Conservation (phyloP, 2,113 vertebrate species). For the Prionailurus bengalensis region DNA sequence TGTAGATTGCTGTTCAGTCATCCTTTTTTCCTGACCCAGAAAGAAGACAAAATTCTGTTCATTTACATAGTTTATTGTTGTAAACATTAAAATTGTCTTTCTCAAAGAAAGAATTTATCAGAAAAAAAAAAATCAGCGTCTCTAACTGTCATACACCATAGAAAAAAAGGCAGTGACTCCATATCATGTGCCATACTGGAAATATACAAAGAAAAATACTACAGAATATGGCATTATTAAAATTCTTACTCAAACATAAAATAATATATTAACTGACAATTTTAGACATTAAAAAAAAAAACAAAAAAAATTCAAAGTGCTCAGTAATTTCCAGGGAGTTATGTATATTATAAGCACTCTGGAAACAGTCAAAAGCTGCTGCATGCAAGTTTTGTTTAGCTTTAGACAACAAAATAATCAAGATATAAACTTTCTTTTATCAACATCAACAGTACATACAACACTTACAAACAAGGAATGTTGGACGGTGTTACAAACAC, state of each 20-base stretch:
- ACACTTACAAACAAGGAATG: constrained; percentile 99
- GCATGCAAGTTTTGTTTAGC: constrained; percentile 97
- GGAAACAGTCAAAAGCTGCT: constrained; percentile 94
- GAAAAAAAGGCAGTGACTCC: constrained; percentile 90
- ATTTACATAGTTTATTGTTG: constrained; percentile 96
- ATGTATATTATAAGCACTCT: constrained; percentile 92
- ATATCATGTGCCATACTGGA: constrained; percentile 89
- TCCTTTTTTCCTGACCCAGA: constrained; percentile 79
- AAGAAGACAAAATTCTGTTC: constrained; percentile 88
- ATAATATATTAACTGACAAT: constrained; percentile 93
- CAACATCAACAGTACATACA: constrained; percentile 99
- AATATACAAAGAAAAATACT: constrained; percentile 91
- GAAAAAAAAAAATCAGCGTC: constrained; percentile 87
- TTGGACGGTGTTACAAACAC: constrained; percentile 98
- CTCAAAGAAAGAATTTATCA: constrained; percentile 94
- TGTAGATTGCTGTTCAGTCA: not conserved
- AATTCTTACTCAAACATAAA: constrained; percentile 91
- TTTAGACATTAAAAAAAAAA: constrained; percentile 91
- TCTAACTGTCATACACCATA: constrained; percentile 91
- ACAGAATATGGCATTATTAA: constrained; percentile 90
- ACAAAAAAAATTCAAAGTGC: constrained; percentile 92
- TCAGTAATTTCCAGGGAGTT: constrained; percentile 94
- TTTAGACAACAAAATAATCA: constrained; percentile 98
- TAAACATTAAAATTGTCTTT: constrained; percentile 99
- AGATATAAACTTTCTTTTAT: constrained; percentile 99